phyloP scores from a whole-genome alignment of 2,888 invertebrate genomes.

The Asteroscopus sphinx region DNA sequence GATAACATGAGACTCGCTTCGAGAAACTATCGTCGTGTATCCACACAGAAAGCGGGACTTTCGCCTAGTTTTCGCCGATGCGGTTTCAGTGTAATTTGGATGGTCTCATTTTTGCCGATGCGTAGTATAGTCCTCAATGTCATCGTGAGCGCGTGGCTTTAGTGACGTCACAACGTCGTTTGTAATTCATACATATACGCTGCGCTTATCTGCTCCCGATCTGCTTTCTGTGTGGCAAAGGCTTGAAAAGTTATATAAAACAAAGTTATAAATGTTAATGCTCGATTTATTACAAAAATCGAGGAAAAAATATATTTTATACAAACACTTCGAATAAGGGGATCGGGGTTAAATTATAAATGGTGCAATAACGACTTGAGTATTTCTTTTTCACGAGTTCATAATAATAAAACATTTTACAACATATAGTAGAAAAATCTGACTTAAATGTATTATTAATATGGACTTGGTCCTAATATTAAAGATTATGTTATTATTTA shows the following conservation, averaged over 20 bases:
- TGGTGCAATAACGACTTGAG: conserved; percentile 53
- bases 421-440: background rate
- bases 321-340: conserved; percentile 26
- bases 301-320: conserved; percentile 30
- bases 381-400: conserved; percentile 32
- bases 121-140: too few relatives aligned
- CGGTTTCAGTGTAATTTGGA: too few relatives aligned
- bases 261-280: conserved; percentile 19
- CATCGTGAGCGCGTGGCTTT: too few relatives aligned
- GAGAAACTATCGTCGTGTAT: too few relatives aligned
- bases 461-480: conserved; percentile 24
- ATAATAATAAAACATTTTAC: conserved; percentile 18
- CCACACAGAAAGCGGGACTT: too few relatives aligned
- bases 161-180: too few relatives aligned
- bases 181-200: too few relatives aligned
- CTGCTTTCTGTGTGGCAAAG: conserved; percentile 4
- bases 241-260: conserved; percentile 3
- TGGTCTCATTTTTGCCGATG: too few relatives aligned
- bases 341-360: conserved; percentile 38
- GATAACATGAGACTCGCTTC: too few relatives aligned
- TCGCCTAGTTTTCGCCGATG: too few relatives aligned
- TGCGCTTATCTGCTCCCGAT: background rate
- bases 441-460: conserved; percentile 24
- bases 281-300: conserved; percentile 16
- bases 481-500: conserved; percentile 37